A percentile compares a stretch with the other conserved stretches of the same genome.
Evolutionary conservation across 2,113 vertebrate genomes (phyloP).

Genomic region (Microcebus griseorufus): DNA sequence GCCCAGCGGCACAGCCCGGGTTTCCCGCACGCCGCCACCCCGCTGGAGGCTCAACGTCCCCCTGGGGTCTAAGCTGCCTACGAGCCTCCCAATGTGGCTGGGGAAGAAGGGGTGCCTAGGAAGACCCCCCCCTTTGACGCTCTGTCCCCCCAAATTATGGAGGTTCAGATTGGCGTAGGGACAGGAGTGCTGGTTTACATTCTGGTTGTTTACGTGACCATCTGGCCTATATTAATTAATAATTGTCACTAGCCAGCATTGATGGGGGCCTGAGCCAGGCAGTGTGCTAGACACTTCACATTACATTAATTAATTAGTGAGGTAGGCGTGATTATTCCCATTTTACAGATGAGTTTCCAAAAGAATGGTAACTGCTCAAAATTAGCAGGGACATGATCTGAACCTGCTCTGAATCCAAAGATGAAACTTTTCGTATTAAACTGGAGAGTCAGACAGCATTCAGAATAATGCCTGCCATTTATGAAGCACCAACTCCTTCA

Average conservation of each 20-base stretch:
- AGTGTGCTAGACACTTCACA: neutral
- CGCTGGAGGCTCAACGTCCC: neutral
- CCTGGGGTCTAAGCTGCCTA: neutral
- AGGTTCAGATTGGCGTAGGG: neutral
- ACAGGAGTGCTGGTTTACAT: neutral
- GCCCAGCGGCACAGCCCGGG: accelerated
- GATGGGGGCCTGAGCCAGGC: neutral
- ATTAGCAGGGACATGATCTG: neutral
- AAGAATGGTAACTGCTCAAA: neutral
- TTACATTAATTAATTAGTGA: neutral
- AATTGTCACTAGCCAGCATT: neutral
- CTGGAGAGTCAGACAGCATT: neutral
- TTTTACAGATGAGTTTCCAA: neutral
- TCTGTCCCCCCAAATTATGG: neutral
- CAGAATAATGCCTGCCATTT: neutral
- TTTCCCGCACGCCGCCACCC: neutral
- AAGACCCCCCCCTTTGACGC: neutral
- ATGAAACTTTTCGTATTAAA: neutral
- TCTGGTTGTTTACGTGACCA: too few species aligned
- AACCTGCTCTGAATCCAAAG: neutral
- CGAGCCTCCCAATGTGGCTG: neutral
- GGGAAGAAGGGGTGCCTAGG: accelerated
- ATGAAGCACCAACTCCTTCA: neutral
- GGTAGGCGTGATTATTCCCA: neutral
- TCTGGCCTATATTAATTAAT: neutral